Base-by-base conservation (phyloP, 1,140 invertebrate species). In the Diabrotica virgifera region DNA sequence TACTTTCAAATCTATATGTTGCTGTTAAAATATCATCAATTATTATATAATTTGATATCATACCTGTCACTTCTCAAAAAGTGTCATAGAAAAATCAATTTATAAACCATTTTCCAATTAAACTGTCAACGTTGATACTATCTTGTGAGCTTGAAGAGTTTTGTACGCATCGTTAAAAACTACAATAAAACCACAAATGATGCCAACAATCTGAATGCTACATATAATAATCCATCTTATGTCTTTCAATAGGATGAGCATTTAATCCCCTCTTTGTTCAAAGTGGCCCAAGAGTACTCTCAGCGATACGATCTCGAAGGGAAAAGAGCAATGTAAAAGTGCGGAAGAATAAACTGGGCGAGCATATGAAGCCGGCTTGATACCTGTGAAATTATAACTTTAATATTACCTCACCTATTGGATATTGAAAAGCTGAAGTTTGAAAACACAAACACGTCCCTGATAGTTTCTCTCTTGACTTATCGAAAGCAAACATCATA, bases 261-360 rank as follows among this genome's bases (percentile, higher is more conserved):
- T 66, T 70, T 72, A 72, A 72, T 72, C 69, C 71, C 62, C 64
- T 72, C 71, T 69, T 72, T 72, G 71, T 72, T 55, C 36, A 56
- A 59, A 40, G 51, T 52, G 36, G 63, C 36, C 58, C 65, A 56
- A 24, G 50, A 55, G 51, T 13, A 59, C 58, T n/a, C 12, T 54
- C 52, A 8, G 40, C 10, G 46, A 40, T 6, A 35, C 14, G 10
- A 12, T 46, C 10, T 55, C 37, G 35, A 37, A 53, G 59, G 24
- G 24, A 24, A 65, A 59, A 40, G 12, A 11, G 14, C 38, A 53
- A 24, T 36, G 36, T 11, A 36, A 54, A 53, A 51, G 54, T 6
- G 36, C 7, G 13, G 24, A 54, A 8, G 7, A 52, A 63, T 12
- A 35, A 62, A 46, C 53, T 51, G 59, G 66, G 24, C 61, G 35